These are phyloP conservation scores for Callyntrura sp. DNA, from an alignment of 2,888 invertebrate species.

Conservation along the genomic window DNA sequence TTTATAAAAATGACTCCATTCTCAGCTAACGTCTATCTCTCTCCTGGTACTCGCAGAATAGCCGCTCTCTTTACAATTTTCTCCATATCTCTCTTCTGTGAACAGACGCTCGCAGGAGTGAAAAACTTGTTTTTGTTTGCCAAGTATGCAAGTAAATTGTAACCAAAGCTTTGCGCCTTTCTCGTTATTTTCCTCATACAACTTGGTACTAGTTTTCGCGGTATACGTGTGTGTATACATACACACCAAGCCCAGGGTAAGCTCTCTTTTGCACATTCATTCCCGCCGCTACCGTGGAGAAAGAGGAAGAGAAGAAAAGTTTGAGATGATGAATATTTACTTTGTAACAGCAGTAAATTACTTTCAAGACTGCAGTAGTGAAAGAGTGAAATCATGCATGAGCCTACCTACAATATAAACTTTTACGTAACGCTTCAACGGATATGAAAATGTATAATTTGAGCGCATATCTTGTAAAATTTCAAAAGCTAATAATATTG, in stretches of 20 bases:
- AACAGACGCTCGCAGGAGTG: conserved; percentile 35
- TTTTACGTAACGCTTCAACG: conserved; percentile 51
- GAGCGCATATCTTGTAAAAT: too few species aligned
- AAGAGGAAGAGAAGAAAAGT: conserved; percentile 49
- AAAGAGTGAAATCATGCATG: conserved; percentile 74
- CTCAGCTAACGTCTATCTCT: conserved; percentile 17
- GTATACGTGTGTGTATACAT: too few species aligned
- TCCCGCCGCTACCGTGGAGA: conserved; percentile 14
- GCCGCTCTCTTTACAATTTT: conserved; percentile 47
- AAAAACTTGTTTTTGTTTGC: conserved; percentile 76
- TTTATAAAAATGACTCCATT: conserved; percentile 35
- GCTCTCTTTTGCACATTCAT: conserved; percentile 28
- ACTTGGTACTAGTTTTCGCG: too few species aligned
- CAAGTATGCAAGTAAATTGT: conserved; percentile 64
- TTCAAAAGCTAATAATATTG: conserved; percentile 49
- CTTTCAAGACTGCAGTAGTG: conserved; percentile 68
- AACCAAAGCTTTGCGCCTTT: conserved; percentile 48
- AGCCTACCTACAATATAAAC: conserved; percentile 23
- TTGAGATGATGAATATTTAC: conserved; percentile 78
- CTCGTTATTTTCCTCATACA: conserved; percentile 28
- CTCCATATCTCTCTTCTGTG: conserved; percentile 42
- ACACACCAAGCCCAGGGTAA: conserved; percentile 6
- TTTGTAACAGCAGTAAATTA: conserved; percentile 78
- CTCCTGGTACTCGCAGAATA: conserved; percentile 36
- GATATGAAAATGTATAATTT: conserved; percentile 48